Base-by-base conservation (phyloP, 1,140 invertebrate species). In the Notospermus geniculatus region DNA sequence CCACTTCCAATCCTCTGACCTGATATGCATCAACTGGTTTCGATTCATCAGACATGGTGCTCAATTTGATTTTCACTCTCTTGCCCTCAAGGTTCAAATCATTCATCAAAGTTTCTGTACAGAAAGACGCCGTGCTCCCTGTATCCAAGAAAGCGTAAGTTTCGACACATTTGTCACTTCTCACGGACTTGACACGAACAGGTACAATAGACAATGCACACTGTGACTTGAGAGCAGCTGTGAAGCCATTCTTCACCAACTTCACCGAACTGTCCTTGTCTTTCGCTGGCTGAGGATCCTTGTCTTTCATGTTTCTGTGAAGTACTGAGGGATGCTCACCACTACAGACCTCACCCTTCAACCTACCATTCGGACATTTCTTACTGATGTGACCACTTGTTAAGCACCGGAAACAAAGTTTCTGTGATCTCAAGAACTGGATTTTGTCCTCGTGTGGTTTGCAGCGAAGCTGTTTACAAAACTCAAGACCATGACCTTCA, bases 121-220 rank as follows among this genome's bases (percentile, higher is more conserved):
- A 13, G 30, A 56, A 56, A 15, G 17, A 29, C 22, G 15, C 23
- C 11, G 5, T 56, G 15, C 25, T 29, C 5, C 54, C 54, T 13
- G 17, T 23, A 27, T 56, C 54, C 11, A 19, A 56, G 22, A 56
- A 32, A 7, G 15, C 15, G 30, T 56, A 56, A 56, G 54, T 56
- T 13, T 7, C 15, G 11, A 56, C 28, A 32, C 11, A 11, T 23
- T 11, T 22, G 29, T 27, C 27, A 29, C 15, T 17, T 15, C 15
- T 22, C 7, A 5, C 30, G 13, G 39, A 43, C 19, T 19, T 43
- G 11, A 43, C 11, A 13, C 19, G 11, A 11, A 43, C 39, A 11
- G 39, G 39, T 13, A 43, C 39, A 43, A 43, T 43, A 43, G 39
- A 19, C 11, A 43, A 19, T 13, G 11, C 39, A 43, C 11, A 11